These are phyloP conservation scores for Argyrosomus japonicus DNA, from an alignment of 2,113 vertebrate genomes.

Conservation along the genomic window DNA sequence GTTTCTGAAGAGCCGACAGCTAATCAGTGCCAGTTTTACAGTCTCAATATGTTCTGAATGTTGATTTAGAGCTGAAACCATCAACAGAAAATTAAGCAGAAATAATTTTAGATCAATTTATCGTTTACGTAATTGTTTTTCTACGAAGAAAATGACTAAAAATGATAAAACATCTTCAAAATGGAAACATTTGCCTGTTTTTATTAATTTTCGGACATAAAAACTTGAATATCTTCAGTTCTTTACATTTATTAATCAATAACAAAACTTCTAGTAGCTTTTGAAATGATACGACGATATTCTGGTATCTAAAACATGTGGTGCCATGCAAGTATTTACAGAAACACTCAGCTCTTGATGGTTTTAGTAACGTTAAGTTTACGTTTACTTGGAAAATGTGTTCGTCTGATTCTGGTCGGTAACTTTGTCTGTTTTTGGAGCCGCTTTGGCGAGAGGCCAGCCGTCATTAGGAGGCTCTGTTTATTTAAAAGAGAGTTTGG, in stretches of 20 bases:
- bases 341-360: not conserved
- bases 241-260: too few species aligned
- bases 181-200: not conserved
- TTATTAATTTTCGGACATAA: not conserved
- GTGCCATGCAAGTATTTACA: too few species aligned
- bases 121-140: too few species aligned
- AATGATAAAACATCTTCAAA: not conserved
- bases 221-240: not conserved
- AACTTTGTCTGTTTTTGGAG: conserved; percentile 35
- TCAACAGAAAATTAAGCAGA: too few species aligned
- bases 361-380: not conserved
- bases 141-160: too few species aligned
- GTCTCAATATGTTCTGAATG: too few species aligned
- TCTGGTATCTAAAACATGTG: not conserved
- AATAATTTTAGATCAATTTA: too few species aligned
- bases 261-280: not conserved
- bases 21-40: too few species aligned
- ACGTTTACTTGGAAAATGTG: not conserved
- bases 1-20: too few species aligned
- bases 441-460: not conserved
- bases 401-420: not conserved
- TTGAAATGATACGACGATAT: not conserved
- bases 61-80: too few species aligned
- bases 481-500: conserved; percentile 22
- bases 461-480: conserved; percentile 39